These are phyloP conservation scores for Ceratotherium simum DNA, from an alignment of 2,113 vertebrate species.

Conservation along the genomic window DNA sequence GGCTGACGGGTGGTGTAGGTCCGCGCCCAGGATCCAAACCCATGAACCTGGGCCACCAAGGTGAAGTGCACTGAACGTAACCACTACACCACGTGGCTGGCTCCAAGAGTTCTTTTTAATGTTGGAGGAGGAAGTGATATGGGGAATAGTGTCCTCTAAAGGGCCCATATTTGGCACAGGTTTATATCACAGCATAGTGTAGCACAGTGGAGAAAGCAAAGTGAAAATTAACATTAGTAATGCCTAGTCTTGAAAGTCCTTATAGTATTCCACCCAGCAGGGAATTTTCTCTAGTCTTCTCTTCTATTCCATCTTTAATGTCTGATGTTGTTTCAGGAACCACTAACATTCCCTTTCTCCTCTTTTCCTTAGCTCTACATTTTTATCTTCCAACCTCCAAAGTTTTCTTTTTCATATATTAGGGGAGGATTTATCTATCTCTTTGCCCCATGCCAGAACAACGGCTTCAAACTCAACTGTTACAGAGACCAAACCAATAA, in stretches of 20 bases:
- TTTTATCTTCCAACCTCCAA: not conserved
- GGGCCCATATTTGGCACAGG: fast-evolving
- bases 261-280: not conserved
- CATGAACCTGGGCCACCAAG: no score
- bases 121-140: not conserved
- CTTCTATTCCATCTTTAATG: not conserved
- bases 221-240: not conserved
- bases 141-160: not conserved
- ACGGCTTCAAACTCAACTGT: not conserved
- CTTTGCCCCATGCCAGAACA: not conserved
- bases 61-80: no score
- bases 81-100: no score
- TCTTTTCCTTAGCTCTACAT: not conserved
- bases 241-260: not conserved
- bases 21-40: no score
- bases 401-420: not conserved
- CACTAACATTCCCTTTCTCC: not conserved
- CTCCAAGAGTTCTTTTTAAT: not conserved
- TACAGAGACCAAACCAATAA: not conserved
- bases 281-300: not conserved
- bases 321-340: not conserved
- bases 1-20: no score
- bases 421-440: not conserved
- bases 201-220: not conserved
- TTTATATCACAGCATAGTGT: not conserved